phyloP scores from a whole-genome alignment of 1,140 invertebrate genomes.

The Brachystomella parvula region DNA sequence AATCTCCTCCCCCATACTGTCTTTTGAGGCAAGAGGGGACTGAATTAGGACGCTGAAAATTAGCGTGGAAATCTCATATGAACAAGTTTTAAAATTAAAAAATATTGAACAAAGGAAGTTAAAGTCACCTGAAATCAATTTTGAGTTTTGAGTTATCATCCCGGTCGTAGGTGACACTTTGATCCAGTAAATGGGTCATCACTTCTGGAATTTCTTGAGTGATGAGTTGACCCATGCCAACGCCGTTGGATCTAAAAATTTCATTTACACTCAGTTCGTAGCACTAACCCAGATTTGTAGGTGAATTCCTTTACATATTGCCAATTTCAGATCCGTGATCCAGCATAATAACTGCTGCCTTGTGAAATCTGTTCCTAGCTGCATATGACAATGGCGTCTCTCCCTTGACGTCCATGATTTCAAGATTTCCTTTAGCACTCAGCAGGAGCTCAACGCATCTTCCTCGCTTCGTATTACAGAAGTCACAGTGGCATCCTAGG shows the following conservation, averaged over 20 bases:
- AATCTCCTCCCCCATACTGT: not conserved
- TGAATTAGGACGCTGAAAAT: not conserved
- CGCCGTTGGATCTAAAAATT: slow-evolving; percentile 5
- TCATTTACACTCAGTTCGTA: not conserved
- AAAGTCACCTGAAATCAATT: slow-evolving; percentile 22
- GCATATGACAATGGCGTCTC: slow-evolving; percentile 44
- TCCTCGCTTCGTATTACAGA: slow-evolving; percentile 5
- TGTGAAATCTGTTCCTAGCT: slow-evolving; percentile 14
- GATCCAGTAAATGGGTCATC: slow-evolving; percentile 19
- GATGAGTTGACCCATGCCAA: not conserved
- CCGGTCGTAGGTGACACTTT: slow-evolving; percentile 14
- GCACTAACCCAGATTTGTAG: not conserved
- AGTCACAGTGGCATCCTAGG: slow-evolving; percentile 20
- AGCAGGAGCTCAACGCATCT: slow-evolving; percentile 21
- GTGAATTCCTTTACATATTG: slow-evolving; percentile 16
- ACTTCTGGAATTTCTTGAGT: slow-evolving; percentile 25
- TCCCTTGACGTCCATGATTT: slow-evolving; percentile 43
- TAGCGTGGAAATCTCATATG: not conserved
- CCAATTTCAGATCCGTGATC: slow-evolving; percentile 19
- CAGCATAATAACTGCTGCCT: slow-evolving; percentile 14
- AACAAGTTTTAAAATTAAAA: not conserved
- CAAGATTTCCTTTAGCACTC: slow-evolving; percentile 42
- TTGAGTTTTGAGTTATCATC: slow-evolving; percentile 21
- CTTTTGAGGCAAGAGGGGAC: not conserved
- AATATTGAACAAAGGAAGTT: not conserved